A percentile compares a stretch with the other conserved stretches of the same genome.
Conservation (phyloP, 2,113 vertebrate species). For the Columba livia region DNA sequence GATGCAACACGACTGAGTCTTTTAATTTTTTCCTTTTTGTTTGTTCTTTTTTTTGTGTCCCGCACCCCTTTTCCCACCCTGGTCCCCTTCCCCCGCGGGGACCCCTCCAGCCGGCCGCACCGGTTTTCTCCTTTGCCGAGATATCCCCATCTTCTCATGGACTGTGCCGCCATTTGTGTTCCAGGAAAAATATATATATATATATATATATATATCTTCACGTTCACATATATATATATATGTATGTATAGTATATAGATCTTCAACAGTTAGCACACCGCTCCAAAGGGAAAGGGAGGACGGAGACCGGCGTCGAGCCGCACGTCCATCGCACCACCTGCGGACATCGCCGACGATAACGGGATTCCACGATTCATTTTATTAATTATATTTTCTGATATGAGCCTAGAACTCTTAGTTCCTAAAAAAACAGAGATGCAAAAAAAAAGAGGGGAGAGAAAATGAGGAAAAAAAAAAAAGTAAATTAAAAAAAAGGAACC, state of each 20-base stretch:
- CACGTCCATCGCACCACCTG: constrained; percentile 52
- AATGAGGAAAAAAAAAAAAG: not conserved
- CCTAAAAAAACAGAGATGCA: constrained; percentile 63
- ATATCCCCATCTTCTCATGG: constrained; percentile 29
- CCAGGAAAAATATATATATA: not conserved
- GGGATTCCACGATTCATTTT: constrained; percentile 78
- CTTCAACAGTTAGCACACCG: constrained; percentile 32
- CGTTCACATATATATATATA: constrained; percentile 4
- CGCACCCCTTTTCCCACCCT: not conserved
- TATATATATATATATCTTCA: not conserved
- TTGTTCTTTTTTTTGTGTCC: too few species aligned
- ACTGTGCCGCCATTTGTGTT: constrained; percentile 54
- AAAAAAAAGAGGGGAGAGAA: not conserved
- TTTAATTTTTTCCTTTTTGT: constrained; percentile 32
- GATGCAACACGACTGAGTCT: constrained; percentile 56
- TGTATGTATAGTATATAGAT: constrained; percentile 41
- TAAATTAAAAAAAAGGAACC: too few species aligned
- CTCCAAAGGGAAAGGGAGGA: constrained; percentile 25
- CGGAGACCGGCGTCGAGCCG: constrained; percentile 31
- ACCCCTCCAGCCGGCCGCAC: not conserved
- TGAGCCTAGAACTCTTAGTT: constrained; percentile 76
- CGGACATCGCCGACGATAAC: constrained; percentile 33
- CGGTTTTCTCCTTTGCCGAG: not conserved
- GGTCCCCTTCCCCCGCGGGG: not conserved
- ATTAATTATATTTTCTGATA: constrained; percentile 81